Conservation (phyloP, 2,888 invertebrate species). For the Trimorus sp. region DNA sequence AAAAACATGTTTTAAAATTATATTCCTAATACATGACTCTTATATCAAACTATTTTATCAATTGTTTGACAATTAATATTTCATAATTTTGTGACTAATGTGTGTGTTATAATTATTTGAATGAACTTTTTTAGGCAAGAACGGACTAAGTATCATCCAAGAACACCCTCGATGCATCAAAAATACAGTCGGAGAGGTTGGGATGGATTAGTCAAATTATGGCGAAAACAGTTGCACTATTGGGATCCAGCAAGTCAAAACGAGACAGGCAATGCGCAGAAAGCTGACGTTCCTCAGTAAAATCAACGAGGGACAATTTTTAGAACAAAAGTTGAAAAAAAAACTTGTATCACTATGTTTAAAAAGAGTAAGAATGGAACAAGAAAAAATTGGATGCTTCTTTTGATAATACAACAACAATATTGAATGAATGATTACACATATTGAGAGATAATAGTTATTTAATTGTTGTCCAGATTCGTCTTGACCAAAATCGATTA, state of each 20-base stretch:
- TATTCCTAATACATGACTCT: too few relatives aligned
- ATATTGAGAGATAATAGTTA: too few relatives aligned
- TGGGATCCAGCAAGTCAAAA: conserved; percentile 85
- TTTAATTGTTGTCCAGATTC: background rate
- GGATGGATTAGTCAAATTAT: conserved; percentile 93
- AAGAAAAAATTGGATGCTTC: background rate
- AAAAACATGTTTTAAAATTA: too few relatives aligned
- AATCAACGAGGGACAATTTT: conserved; percentile 9
- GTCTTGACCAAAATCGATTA: background rate
- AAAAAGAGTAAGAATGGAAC: background rate
- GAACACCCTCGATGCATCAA: conserved; percentile 92
- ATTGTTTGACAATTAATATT: too few relatives aligned
- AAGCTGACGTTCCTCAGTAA: conserved; percentile 22
- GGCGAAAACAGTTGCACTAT: conserved; percentile 92
- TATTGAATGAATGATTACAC: background rate
- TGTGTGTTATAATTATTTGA: too few relatives aligned
- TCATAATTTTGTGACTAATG: too few relatives aligned
- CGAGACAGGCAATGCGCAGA: conserved; percentile 58
- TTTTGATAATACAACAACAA: background rate
- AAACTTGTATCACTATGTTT: background rate
- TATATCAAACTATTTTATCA: too few relatives aligned
- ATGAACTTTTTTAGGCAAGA: conserved; percentile 81
- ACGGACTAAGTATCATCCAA: conserved; percentile 89
- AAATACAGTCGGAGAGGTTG: conserved; percentile 96
- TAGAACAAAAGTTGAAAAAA: background rate